Evolutionary conservation across 2,797 vertebrate species (phyloP).

Genomic region (Coregonus sp.): DNA sequence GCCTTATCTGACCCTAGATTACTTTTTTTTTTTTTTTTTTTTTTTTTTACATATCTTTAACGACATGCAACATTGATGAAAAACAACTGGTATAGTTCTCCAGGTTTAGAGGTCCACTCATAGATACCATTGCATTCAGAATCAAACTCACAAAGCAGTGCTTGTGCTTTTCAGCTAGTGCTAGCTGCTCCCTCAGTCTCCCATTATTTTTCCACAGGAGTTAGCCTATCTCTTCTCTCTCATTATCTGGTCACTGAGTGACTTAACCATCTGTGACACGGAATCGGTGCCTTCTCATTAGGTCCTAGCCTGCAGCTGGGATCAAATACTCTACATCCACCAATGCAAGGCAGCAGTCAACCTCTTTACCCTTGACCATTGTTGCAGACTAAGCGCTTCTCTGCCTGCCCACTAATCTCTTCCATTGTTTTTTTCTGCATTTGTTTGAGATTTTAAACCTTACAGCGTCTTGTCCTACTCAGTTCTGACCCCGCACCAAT

Average conservation of each 20-base stretch:
- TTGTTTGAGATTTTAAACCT: background rate
- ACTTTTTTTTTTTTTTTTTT: too few relatives aligned
- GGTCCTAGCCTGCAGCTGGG: background rate
- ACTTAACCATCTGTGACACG: background rate
- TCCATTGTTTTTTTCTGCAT: background rate
- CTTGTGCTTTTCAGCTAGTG: background rate
- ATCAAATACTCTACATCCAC: background rate
- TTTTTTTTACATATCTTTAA: background rate
- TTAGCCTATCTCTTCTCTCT: background rate
- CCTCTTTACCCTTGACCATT: background rate
- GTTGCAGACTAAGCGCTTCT: background rate
- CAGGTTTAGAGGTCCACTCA: background rate
- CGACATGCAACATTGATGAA: background rate
- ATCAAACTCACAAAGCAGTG: background rate
- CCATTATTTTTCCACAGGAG: background rate
- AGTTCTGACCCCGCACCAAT: background rate
- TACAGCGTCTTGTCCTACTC: background rate
- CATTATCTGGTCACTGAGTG: background rate
- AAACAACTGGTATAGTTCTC: background rate
- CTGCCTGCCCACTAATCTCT: background rate
- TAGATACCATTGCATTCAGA: background rate
- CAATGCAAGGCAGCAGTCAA: background rate
- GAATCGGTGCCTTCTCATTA: conserved; percentile 2
- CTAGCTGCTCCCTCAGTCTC: background rate
- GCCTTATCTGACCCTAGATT: too few relatives aligned